Base-by-base conservation (phyloP, 2,113 vertebrate genomes). In the Neotragus moschatus region DNA sequence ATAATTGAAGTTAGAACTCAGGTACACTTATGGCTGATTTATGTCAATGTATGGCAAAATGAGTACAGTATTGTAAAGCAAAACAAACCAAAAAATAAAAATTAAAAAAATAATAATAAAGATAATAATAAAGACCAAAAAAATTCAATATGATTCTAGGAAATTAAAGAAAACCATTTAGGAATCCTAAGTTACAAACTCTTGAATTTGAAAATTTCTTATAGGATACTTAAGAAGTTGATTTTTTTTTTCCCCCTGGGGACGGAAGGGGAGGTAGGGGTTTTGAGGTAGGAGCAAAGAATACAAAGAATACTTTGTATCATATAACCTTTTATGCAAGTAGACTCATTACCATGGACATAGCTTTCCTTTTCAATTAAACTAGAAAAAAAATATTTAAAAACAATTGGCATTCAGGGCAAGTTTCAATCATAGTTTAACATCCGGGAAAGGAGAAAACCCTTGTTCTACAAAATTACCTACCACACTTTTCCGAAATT, bases 181-280 rank as follows among this genome's bases (percentile, higher is more conserved):
- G 19, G 8, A 63, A 86, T 53, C 26, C 77, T n/a, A 94, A 93
- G 51, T 84, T 66, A 93, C 56, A n/a, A 93, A 91, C 16, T 63
- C 56, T 77, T 84, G 45, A 96, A 92, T 86, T 84, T 19, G 75
- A 93, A 75, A 95, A 61, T 88, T 95, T 33, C 87, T 79, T 8
- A 80, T 36, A 82, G 17, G 16, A 82, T 45, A 93, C 30, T 45
- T 45, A 84, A 43, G n/a, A 93, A 56, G 70, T 61, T 89, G 61
- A 61, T 73, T 73, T 61, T 61, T 61, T 23, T 25, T 2, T 2
- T 16, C 7, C 3, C 0, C 4, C 4, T 10, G n/a, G 17, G 17
- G 47, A 55, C 26, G 45, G 14, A 51, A 70, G 12, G n/a, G 12
- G 25, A 82, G 39, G 13, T 13, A 86, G 23, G 6, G 21, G 19